Evolutionary conservation across 2,113 vertebrate genomes (phyloP).

Genomic region (Lonchura striata): DNA sequence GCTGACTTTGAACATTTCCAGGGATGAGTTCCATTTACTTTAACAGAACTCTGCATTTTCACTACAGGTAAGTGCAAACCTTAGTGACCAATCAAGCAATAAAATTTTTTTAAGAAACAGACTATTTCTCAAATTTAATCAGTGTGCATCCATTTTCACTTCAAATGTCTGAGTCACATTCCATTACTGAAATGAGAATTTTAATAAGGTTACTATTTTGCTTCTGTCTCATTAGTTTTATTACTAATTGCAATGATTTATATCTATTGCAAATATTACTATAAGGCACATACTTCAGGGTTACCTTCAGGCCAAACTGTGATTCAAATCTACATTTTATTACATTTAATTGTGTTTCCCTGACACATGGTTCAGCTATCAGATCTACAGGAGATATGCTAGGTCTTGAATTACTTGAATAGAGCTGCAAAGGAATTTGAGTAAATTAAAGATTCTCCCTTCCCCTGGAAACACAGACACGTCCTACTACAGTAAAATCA

Average conservation of each 20-base stretch:
- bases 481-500: not conserved
- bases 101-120: not conserved
- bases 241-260: constrained; percentile 31
- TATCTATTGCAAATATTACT: constrained; percentile 48
- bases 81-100: not conserved
- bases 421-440: not conserved
- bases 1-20: not conserved
- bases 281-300: not conserved
- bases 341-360: not conserved
- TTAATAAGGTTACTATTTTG: constrained; percentile 20
- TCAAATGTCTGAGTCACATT: constrained; percentile 15
- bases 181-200: constrained; percentile 9
- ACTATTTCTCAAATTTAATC: not conserved
- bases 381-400: not conserved
- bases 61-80: not conserved
- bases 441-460: not conserved
- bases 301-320: constrained; percentile 1
- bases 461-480: not conserved
- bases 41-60: not conserved
- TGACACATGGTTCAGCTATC: not conserved
- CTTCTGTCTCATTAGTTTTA: constrained; percentile 21
- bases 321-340: not conserved
- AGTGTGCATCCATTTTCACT: not conserved
- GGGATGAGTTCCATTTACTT: not conserved
- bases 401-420: not conserved